Evolutionary conservation across 2,113 vertebrate species (phyloP).

Genomic region (Burhinus oedicnemus): DNA sequence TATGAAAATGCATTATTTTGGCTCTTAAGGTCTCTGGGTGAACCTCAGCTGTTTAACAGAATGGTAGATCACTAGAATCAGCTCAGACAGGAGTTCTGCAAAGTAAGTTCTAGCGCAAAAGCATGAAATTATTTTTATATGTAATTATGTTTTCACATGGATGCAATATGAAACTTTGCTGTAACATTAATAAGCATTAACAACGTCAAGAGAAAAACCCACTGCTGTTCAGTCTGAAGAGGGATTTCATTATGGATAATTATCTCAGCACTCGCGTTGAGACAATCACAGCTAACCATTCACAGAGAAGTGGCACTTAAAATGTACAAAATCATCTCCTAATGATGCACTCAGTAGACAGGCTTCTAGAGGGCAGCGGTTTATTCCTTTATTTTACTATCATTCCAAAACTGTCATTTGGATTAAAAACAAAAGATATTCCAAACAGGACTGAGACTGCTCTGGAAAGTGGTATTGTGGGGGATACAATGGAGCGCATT

Average conservation of each 20-base stretch:
- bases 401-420: neutral
- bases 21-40: neutral
- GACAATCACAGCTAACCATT: neutral
- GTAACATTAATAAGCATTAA: neutral
- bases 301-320: neutral
- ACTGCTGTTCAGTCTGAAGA: neutral
- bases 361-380: conserved; percentile 55
- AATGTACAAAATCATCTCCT: neutral
- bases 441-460: neutral
- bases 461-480: conserved; percentile 23
- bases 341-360: neutral
- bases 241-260: neutral
- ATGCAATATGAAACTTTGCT: neutral
- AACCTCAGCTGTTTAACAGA: neutral
- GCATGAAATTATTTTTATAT: neutral
- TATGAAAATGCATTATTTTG: neutral
- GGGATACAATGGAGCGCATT: neutral
- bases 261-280: neutral
- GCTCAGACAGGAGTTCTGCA: neutral
- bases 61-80: neutral
- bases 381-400: conserved; percentile 11
- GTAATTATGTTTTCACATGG: neutral
- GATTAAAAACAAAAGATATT: neutral
- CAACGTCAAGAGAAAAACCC: neutral
- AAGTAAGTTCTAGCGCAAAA: neutral